A percentile compares a stretch with the other conserved stretches of the same genome.
phyloP scores from a whole-genome alignment of 2,113 vertebrate species.

The Ptychochromis oligacanthus region DNA sequence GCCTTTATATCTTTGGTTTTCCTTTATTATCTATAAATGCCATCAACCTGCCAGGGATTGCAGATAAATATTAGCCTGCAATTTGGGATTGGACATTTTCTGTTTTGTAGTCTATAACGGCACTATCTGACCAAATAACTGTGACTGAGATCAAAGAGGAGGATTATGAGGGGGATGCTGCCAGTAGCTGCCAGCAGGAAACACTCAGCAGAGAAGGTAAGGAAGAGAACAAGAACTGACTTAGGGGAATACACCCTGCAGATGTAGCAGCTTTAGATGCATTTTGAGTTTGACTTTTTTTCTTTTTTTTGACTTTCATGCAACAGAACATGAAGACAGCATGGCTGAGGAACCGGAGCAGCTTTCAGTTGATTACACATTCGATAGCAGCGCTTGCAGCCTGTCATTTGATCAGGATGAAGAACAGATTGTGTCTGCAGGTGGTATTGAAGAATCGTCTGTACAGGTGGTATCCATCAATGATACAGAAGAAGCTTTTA shows the following conservation, averaged over 20 bases:
- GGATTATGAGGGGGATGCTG: conserved; percentile 33
- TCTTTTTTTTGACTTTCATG: no score
- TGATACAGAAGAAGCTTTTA: conserved; percentile 52
- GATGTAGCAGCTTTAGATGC: background rate
- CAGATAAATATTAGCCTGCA: background rate
- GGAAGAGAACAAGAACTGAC: background rate
- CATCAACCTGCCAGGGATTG: background rate
- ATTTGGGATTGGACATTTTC: background rate
- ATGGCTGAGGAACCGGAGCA: conserved; percentile 10
- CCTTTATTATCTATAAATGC: background rate
- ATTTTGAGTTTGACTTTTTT: conserved; percentile 7
- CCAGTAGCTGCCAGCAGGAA: conserved; percentile 19
- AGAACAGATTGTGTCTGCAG: conserved; percentile 16
- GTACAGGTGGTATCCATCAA: conserved; percentile 39
- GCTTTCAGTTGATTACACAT: background rate
- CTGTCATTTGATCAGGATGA: conserved; percentile 30
- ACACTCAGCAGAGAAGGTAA: conserved; percentile 33
- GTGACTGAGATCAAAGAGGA: conserved; percentile 56
- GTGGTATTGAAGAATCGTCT: conserved; percentile 13
- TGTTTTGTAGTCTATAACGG: conserved; percentile 29
- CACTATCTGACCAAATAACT: conserved; percentile 4
- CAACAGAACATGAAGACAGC: conserved; percentile 35
- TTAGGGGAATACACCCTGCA: background rate
- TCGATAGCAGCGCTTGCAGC: conserved; percentile 15
- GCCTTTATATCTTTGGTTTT: no score